Evolutionary conservation across 2,888 invertebrate species (phyloP), one percentile per base, ranked within the genome.

Genomic region (Caenorhabditis sp.): DNA sequence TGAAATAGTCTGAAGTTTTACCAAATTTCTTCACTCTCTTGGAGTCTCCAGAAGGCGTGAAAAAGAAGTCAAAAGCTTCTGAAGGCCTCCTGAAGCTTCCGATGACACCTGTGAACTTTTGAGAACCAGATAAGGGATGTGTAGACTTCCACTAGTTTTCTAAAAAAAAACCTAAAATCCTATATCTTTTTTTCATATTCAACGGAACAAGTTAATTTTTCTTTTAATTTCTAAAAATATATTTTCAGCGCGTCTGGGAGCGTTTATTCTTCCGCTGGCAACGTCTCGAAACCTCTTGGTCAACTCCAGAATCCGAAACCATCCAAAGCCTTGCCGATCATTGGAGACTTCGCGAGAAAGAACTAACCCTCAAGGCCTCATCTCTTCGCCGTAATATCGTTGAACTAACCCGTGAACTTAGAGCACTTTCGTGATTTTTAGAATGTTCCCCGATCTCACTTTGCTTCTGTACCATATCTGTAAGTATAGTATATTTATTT

Each of bases 261-360:
- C 80, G 86, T 7, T 63, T 87, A 5, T 85, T 86, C 71, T 74
- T 86, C 59, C 83, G 86, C 8, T 86, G 86, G 86, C 84, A 85
- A 43, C 64, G 68, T 10, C 62, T 49, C 14, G 72, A 65, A 26
- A 63, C 63, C 36, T 57, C 52, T 17, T 72, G 67, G 67, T 59
- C 67, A n/a, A 68, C 43, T 5, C 65, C 72, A 2, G 72, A 72
- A 65, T 38, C 67, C 1, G 72, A 72, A 59, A 68, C 67, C 5
- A 62, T 72, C 53, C 67, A 68, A 62, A 67, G 62, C 14, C 26
- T 72, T 7, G 62, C 68, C 0, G 68, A 67, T 31, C 64, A 72
- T 54, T 83, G 82, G 79, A 82, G 77, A 36, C 52, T 70, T 8
- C 71, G 75, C 21, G 86, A 86, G 61, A 84, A 83, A 31, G 82